phyloP scores from a whole-genome alignment of 2,888 invertebrate genomes.

The Seladonia tumulorum region DNA sequence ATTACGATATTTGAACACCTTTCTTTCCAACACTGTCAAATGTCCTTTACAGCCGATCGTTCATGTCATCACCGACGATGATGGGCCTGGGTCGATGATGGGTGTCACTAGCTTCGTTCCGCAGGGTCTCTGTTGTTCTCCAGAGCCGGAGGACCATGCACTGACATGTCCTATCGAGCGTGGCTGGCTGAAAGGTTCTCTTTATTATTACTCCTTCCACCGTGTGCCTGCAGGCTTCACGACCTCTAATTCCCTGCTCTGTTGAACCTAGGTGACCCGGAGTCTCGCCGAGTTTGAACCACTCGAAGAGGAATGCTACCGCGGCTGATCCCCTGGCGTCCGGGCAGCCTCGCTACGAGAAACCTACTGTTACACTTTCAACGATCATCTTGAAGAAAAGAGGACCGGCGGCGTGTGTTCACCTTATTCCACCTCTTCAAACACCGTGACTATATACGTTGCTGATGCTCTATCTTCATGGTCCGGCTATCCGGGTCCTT shows the following conservation, averaged over 20 bases:
- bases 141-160: slow-evolving; percentile 10
- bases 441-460: background rate
- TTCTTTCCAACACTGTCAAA: background rate
- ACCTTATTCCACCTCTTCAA: slow-evolving; percentile 33
- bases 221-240: slow-evolving; percentile 16
- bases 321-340: slow-evolving; percentile 30
- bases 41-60: background rate
- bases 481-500: background rate
- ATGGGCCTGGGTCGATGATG: too few species aligned
- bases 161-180: slow-evolving; percentile 45
- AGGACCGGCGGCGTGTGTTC: slow-evolving; percentile 25
- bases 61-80: too few species aligned
- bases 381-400: slow-evolving; percentile 53
- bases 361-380: slow-evolving; percentile 70
- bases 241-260: slow-evolving; percentile 30
- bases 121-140: background rate
- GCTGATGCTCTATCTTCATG: slow-evolving; percentile 23
- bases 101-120: background rate
- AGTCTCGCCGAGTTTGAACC: slow-evolving; percentile 3
- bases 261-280: slow-evolving; percentile 47
- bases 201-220: slow-evolving; percentile 36
- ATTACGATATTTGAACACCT: background rate
- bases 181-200: slow-evolving; percentile 39
- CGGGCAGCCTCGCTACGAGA: slow-evolving; percentile 30
- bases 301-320: slow-evolving; percentile 16